These are phyloP conservation scores for Drosophila lacicola DNA, from an alignment of 2,888 invertebrate species.

Conservation along the genomic window DNA sequence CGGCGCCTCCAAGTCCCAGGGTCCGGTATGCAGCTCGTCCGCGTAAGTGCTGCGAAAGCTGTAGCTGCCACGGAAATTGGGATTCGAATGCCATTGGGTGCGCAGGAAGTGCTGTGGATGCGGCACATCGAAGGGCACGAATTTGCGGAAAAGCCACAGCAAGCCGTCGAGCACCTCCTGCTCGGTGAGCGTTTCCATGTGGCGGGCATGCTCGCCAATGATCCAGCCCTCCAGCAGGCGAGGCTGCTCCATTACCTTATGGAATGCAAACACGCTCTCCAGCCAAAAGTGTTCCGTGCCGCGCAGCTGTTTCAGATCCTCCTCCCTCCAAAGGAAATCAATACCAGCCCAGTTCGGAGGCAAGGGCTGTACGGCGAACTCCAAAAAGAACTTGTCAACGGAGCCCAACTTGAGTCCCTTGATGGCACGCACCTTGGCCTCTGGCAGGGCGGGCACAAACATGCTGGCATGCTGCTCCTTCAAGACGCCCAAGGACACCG, in stretches of 20 bases:
- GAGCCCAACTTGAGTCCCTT: slow-evolving; percentile 87
- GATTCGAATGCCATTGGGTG: slow-evolving; percentile 89
- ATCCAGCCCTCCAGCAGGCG: slow-evolving; percentile 89
- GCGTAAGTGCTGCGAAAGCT: slow-evolving; percentile 87
- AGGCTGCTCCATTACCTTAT: slow-evolving; percentile 87
- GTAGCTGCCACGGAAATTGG: slow-evolving; percentile 88
- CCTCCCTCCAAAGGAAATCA: slow-evolving; percentile 86
- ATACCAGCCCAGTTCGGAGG: slow-evolving; percentile 85
- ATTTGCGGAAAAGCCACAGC: slow-evolving; percentile 73
- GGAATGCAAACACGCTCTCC: slow-evolving; percentile 88
- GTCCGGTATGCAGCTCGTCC: slow-evolving; percentile 86
- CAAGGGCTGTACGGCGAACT: slow-evolving; percentile 87
- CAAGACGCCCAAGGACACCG: slow-evolving; percentile 87
- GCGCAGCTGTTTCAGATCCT: slow-evolving; percentile 82
- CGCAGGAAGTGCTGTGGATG: slow-evolving; percentile 83
- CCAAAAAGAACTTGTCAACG: slow-evolving; percentile 88
- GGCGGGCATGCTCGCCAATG: slow-evolving; percentile 87
- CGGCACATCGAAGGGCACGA: slow-evolving; percentile 67
- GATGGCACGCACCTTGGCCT: slow-evolving; percentile 85
- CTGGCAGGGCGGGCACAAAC: slow-evolving; percentile 86
- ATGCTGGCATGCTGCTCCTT: slow-evolving; percentile 84
- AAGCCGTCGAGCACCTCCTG: slow-evolving; percentile 81
- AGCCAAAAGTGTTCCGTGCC: slow-evolving; percentile 86
- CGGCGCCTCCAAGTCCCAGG: slow-evolving; percentile 86
- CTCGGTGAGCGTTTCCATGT: slow-evolving; percentile 87